phyloP scores from a whole-genome alignment of 2,113 vertebrate genomes.

The Parus major region DNA sequence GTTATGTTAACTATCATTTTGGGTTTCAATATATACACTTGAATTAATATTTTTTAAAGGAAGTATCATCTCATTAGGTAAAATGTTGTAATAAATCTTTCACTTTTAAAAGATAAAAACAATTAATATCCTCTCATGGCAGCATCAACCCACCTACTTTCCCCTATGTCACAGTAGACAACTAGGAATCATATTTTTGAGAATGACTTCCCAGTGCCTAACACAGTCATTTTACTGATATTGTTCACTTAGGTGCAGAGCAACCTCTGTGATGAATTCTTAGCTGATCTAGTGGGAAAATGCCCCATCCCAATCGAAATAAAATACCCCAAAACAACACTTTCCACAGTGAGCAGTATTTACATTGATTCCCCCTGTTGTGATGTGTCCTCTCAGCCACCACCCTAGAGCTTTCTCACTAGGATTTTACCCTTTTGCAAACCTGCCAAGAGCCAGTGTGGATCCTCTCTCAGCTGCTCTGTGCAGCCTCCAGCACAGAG shows the following conservation, averaged over 20 bases:
- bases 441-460: background rate
- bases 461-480: background rate
- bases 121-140: background rate
- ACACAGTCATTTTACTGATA: background rate
- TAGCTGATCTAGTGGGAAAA: background rate
- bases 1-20: background rate
- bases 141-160: background rate
- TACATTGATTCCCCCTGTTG: accelerated
- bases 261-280: background rate
- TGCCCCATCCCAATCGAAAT: background rate
- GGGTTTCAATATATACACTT: background rate
- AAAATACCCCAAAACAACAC: too few relatives aligned
- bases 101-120: background rate
- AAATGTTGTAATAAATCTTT: background rate
- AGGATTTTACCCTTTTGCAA: background rate
- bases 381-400: background rate
- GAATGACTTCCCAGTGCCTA: background rate
- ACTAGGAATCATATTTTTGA: background rate
- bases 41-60: background rate
- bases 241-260: background rate
- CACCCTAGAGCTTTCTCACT: background rate
- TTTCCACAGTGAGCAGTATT: background rate
- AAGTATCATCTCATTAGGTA: background rate
- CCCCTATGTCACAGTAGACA: background rate
- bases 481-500: background rate